These are phyloP conservation scores for Xiphophorus maculatus DNA, from an alignment of 2,113 vertebrate species.

Conservation along the genomic window DNA sequence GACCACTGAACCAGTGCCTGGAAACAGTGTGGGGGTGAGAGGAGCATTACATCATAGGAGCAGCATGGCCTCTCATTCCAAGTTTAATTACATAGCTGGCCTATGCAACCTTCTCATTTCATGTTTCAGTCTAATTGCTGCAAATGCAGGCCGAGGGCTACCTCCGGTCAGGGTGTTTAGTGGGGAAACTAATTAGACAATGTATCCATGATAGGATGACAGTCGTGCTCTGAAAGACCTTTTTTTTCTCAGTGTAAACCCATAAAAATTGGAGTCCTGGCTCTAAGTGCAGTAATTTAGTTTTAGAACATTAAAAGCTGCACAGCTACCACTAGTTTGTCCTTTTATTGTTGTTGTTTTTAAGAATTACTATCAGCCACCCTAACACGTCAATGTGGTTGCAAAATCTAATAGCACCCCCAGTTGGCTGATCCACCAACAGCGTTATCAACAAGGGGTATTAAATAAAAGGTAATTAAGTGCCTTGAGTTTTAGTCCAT, in stretches of 20 bases:
- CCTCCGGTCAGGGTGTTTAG: constrained; percentile 50
- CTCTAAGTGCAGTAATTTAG: constrained; percentile 44
- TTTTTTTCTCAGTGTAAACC: constrained; percentile 11
- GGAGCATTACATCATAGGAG: constrained; percentile 34
- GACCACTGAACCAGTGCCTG: background rate
- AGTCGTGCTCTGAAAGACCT: constrained; percentile 15
- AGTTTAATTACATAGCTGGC: constrained; percentile 73
- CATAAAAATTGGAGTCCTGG: constrained; percentile 24
- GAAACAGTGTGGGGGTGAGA: background rate
- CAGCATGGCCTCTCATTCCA: constrained; percentile 46
- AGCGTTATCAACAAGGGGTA: background rate
- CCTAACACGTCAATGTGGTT: background rate
- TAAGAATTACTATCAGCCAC: background rate
- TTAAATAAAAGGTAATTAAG: background rate
- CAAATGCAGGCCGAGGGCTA: constrained; percentile 42
- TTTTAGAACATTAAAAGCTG: constrained; percentile 36
- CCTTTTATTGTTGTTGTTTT: background rate
- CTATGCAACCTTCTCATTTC: constrained; percentile 59
- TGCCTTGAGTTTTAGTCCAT: background rate
- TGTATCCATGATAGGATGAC: constrained; percentile 36
- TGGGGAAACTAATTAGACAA: constrained; percentile 52
- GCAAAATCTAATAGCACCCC: background rate
- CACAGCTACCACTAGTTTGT: constrained; percentile 3
- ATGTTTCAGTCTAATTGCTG: constrained; percentile 69
- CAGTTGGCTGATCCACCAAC: background rate